A percentile compares a stretch with the other conserved stretches of the same genome.
These are phyloP conservation scores for Crossaster papposus DNA, from an alignment of 53 echinoderm and acorn worm genomes.

Conservation along the genomic window DNA sequence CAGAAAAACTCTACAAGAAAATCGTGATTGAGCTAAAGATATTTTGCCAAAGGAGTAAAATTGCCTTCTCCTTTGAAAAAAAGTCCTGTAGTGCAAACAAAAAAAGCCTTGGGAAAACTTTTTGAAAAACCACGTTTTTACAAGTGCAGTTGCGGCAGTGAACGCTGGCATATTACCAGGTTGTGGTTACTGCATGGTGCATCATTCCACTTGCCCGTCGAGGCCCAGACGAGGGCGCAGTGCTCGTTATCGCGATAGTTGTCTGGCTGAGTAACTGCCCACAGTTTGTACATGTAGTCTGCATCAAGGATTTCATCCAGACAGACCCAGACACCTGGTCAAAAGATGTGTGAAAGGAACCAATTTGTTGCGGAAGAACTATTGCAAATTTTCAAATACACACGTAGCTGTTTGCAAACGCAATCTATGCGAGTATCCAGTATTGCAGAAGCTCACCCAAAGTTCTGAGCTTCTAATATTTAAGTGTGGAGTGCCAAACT, in stretches of 20 bases:
- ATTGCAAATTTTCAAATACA: not conserved
- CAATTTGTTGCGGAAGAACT: not conserved
- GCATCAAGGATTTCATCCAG: no score
- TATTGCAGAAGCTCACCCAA: not conserved
- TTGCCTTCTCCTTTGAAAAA: no score
- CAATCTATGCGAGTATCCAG: no score
- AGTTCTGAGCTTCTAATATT: no score
- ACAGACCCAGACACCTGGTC: not conserved
- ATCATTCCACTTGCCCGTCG: not conserved
- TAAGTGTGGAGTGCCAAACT: no score
- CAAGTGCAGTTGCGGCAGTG: not conserved
- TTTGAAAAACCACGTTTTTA: not conserved
- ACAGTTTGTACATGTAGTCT: not conserved
- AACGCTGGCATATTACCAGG: not conserved
- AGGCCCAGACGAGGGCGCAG: not conserved
- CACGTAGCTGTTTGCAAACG: not conserved
- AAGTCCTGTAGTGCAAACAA: no score
- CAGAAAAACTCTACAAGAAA: no score
- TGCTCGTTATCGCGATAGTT: not conserved
- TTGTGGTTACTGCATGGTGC: not conserved
- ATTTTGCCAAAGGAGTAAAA: no score
- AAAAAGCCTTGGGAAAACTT: no score
- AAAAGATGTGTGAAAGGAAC: not conserved
- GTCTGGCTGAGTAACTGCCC: not conserved
- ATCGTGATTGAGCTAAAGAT: no score